phyloP scores from a whole-genome alignment of 2,113 vertebrate genomes.

The Erpornis zantholeuca region DNA sequence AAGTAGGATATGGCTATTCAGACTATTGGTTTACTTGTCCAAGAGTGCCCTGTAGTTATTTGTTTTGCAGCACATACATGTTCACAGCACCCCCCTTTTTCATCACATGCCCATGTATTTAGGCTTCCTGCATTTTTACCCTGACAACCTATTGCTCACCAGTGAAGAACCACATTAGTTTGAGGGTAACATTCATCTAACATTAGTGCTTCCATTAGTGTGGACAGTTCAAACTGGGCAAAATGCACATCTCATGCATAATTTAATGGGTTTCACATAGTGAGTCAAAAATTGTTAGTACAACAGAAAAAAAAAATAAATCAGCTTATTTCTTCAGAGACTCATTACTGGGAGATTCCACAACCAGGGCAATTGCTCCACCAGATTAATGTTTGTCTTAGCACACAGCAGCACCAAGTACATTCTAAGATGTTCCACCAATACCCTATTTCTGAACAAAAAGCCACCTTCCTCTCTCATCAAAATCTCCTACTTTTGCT shows the following conservation, averaged over 20 bases:
- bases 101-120: background rate
- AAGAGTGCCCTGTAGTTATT: background rate
- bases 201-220: slow-evolving; percentile 24
- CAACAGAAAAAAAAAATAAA: background rate
- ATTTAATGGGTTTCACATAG: slow-evolving; percentile 18
- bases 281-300: background rate
- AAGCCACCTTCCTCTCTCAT: background rate
- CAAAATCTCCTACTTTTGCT: background rate
- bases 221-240: slow-evolving; percentile 22
- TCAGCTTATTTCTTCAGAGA: background rate
- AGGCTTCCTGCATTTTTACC: background rate
- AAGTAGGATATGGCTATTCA: background rate
- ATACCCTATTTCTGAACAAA: background rate
- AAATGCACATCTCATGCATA: slow-evolving; percentile 26
- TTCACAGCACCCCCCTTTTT: background rate
- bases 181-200: background rate
- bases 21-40: background rate
- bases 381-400: rapidly evolving
- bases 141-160: background rate
- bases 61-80: background rate
- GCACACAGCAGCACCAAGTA: background rate
- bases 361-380: background rate
- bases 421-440: background rate
- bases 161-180: background rate
- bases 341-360: background rate